Evolutionary conservation across 2,888 invertebrate genomes (phyloP).

Genomic region (Leptopterna dolabrata): DNA sequence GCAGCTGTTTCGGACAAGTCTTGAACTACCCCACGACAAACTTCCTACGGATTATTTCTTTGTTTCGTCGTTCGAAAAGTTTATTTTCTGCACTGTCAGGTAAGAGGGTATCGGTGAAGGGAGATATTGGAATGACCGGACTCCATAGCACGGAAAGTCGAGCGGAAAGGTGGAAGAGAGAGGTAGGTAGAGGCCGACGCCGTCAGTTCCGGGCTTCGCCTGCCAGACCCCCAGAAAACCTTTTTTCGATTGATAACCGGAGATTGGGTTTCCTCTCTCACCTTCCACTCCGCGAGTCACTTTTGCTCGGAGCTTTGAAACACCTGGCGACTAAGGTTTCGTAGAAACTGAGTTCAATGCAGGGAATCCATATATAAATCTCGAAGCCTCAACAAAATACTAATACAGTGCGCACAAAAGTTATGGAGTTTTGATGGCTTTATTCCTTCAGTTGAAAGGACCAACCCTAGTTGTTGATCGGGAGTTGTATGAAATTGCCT

Average conservation of each 20-base stretch:
- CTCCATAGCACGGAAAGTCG: neutral
- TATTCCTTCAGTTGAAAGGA: no score
- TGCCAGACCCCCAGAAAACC: neutral
- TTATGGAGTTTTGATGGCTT: no score
- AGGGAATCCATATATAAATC: no score
- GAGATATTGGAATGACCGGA: neutral
- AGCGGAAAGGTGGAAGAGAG: neutral
- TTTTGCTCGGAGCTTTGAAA: neutral
- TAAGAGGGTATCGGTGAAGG: neutral
- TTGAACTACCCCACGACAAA: no score
- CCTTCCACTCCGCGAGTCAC: neutral
- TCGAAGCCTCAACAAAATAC: no score
- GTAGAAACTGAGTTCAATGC: no score
- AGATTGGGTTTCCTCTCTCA: constrained; percentile 19
- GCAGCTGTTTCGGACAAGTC: no score
- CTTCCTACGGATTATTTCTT: neutral
- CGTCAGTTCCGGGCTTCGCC: neutral
- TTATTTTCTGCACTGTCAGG: neutral
- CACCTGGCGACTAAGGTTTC: neutral
- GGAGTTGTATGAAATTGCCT: no score
- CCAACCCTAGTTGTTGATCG: no score
- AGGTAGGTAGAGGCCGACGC: neutral
- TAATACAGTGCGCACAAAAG: no score
- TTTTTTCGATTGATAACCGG: constrained; percentile 37
- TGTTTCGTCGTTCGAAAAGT: neutral